These are phyloP conservation scores for Drosophila repletoides DNA, from an alignment of 1,140 invertebrate genomes.

Conservation along the genomic window DNA sequence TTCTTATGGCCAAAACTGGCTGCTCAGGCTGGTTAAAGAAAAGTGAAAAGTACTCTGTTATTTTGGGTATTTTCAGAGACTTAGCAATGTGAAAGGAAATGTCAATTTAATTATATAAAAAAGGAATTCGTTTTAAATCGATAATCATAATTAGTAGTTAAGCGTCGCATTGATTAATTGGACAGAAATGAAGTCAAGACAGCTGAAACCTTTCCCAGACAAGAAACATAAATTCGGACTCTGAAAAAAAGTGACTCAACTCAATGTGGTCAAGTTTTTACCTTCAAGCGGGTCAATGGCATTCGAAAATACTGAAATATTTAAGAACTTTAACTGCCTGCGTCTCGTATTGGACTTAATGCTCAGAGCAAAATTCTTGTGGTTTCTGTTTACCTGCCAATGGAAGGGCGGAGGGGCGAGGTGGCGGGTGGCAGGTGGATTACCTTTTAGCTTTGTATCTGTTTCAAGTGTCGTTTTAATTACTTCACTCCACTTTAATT, in stretches of 20 bases:
- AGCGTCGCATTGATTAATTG: slow-evolving; percentile 10
- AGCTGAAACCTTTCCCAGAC: slow-evolving; percentile 14
- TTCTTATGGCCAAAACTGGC: too few relatives aligned
- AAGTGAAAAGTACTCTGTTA: background rate
- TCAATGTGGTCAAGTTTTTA: too few relatives aligned
- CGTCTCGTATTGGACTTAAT: slow-evolving; percentile 8
- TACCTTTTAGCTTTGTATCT: background rate
- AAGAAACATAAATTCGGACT: background rate
- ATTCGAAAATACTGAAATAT: background rate
- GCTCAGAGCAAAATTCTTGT: slow-evolving; percentile 12
- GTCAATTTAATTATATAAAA: background rate
- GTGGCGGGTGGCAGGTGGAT: background rate
- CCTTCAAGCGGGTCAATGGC: slow-evolving; percentile 31
- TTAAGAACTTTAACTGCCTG: slow-evolving; percentile 8
- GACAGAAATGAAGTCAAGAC: background rate
- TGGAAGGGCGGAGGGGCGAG: slow-evolving; percentile 3
- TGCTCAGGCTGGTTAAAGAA: too few relatives aligned
- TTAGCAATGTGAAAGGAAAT: background rate
- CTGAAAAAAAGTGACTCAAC: slow-evolving; percentile 25
- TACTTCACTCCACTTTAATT: slow-evolving; percentile 46
- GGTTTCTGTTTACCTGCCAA: slow-evolving; percentile 26
- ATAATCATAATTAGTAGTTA: slow-evolving; percentile 10
- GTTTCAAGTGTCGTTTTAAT: slow-evolving; percentile 59
- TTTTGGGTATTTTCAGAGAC: background rate
- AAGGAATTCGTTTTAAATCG: background rate